phyloP scores from a whole-genome alignment of 1,140 invertebrate genomes.

The Sinella curviseta region DNA sequence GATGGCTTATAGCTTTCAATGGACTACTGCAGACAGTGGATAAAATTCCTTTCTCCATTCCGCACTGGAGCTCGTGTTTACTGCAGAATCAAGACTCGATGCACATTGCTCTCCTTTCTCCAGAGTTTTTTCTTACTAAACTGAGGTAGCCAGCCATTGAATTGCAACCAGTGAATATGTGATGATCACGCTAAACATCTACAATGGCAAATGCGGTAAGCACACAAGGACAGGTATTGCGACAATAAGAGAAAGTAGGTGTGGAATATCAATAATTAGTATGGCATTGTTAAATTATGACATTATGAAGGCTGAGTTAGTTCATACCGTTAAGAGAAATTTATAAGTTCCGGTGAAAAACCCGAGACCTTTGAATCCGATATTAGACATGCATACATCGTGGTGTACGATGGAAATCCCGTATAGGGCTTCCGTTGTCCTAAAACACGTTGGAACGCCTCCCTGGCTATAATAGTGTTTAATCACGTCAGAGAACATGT shows the following conservation, averaged over 20 bases:
- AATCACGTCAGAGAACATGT: not conserved
- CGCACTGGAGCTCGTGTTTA: no score
- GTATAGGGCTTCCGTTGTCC: not conserved
- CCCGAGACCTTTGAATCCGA: not conserved
- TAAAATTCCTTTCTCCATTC: no score
- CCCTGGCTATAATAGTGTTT: not conserved
- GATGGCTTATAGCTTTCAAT: no score
- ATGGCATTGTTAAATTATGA: not conserved
- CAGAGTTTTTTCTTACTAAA: no score
- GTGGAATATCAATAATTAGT: not conserved
- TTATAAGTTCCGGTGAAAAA: not conserved
- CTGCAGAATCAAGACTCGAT: no score
- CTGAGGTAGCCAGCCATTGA: no score
- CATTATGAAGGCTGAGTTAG: not conserved
- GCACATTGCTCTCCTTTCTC: no score
- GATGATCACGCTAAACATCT: not conserved
- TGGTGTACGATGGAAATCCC: not conserved
- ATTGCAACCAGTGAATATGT: not conserved
- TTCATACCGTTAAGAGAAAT: not conserved
- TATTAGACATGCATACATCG: not conserved
- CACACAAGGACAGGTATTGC: not conserved
- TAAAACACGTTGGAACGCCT: not conserved
- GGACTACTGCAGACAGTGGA: no score
- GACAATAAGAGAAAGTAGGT: not conserved
- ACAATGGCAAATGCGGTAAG: not conserved